Conservation (phyloP, 2,113 vertebrate genomes). For the Mastomys natalensis region DNA sequence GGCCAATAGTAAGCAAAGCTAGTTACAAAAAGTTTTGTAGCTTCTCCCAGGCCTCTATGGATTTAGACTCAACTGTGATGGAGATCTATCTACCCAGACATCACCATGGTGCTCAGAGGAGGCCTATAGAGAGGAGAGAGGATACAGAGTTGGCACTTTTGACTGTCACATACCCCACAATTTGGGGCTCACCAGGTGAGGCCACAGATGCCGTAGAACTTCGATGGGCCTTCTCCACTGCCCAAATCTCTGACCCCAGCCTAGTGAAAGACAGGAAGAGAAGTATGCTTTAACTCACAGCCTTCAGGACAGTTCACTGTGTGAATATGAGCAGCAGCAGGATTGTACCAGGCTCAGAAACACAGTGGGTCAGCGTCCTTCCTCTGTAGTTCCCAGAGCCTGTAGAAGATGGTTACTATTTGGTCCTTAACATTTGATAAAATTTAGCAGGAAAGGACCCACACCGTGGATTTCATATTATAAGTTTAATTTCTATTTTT, state of each 20-base stretch:
- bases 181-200: neutral
- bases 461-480: slow-evolving; percentile 43
- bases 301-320: neutral
- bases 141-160: neutral
- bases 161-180: neutral
- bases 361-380: neutral
- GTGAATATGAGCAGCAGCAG: neutral
- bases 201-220: neutral
- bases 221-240: neutral
- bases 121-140: neutral
- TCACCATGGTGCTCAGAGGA: neutral
- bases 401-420: slow-evolving; percentile 9
- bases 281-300: neutral
- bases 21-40: neutral
- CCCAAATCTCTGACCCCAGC: neutral
- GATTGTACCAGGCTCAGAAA: slow-evolving; percentile 9
- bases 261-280: neutral
- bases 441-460: slow-evolving; percentile 59
- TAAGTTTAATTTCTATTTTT: slow-evolving; percentile 31
- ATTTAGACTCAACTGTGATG: neutral
- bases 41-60: neutral
- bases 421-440: slow-evolving; percentile 63
- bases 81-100: neutral
- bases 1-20: neutral
- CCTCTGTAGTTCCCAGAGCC: neutral